Percentiles rank a stretch among this genome's conserved stretches.
phyloP scores from a whole-genome alignment of 23 tunicate genomes.

The Corella eumyota region DNA sequence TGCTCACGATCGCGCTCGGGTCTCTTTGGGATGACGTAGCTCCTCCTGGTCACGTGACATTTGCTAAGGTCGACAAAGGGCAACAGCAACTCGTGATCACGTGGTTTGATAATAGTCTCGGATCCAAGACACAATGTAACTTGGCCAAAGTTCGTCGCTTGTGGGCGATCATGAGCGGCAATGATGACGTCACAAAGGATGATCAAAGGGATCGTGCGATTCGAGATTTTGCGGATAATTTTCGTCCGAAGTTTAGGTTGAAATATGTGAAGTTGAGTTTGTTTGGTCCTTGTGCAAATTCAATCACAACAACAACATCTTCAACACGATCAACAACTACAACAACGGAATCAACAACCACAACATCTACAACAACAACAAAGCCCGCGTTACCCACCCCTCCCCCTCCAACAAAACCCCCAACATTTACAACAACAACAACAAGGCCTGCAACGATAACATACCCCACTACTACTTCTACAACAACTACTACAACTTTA shows the following conservation, averaged over 20 bases:
- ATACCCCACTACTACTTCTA: slow-evolving; percentile 4
- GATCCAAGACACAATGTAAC: slow-evolving; percentile 16
- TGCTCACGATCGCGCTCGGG: slow-evolving; percentile 18
- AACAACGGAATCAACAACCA: neutral
- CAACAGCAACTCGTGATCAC: slow-evolving; percentile 11
- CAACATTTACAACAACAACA: slow-evolving; percentile 8
- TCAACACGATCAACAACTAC: neutral
- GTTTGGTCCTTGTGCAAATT: slow-evolving; percentile 48
- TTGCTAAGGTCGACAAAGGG: slow-evolving; percentile 11
- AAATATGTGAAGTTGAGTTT: slow-evolving; percentile 27
- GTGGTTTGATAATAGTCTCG: slow-evolving; percentile 51
- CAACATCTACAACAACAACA: slow-evolving; percentile 1
- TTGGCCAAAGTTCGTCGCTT: neutral
- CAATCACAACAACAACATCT: slow-evolving; percentile 6
- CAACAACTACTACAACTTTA: neutral
- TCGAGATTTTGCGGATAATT: slow-evolving; percentile 8
- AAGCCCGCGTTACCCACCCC: neutral
- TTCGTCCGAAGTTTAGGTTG: slow-evolving; percentile 22
- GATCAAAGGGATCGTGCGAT: slow-evolving; percentile 4
- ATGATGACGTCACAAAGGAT: slow-evolving; percentile 5
- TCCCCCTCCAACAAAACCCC: neutral
- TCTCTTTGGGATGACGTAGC: slow-evolving; percentile 4
- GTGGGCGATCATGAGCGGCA: slow-evolving; percentile 27
- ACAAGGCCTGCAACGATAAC: neutral
- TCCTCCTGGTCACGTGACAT: slow-evolving; percentile 48